Evolutionary conservation across 2,888 invertebrate genomes (phyloP), one percentile per base, ranked within the genome.

Genomic region (Meandrusa payeni): DNA sequence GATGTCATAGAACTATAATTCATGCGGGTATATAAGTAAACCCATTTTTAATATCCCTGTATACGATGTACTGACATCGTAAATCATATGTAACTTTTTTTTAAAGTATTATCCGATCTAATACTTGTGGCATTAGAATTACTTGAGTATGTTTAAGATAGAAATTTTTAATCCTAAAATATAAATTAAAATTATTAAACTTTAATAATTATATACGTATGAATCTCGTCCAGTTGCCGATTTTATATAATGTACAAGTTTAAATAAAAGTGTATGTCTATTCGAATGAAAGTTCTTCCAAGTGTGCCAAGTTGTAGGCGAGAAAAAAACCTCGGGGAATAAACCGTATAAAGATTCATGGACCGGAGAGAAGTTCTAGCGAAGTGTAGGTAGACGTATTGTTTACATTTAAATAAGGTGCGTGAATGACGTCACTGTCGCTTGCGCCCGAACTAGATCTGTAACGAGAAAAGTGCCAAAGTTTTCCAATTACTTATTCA

Each of bases 401-500:
- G 43, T 32, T 43, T 43, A 43, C 43, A 32, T 38, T 38, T 37
- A 32, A 43, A 42, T n/a, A 31, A 45, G 42, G 47, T 50, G 50
- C 45, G 19, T 33, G 28, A 48, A 32, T 28, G 31, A 44, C 45
- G 26, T 31, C 51, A 47, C 40, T 31, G 41, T 42, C 50, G 56
- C 57, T 59, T 52, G 56, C 56, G 57, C 54, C 51, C 47, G 59
- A 68, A 69, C 68, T 69, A 69, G 59, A 61, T 57, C 63, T 66
- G 61, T 67, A 64, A 65, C 65, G 69, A 68, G 37, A 42, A 72
- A 64, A 67, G 67, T 69, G 66, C 54, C 65, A 74, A 85, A 82
- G 71, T 82, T 83, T 83, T 76, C 64, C 76, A 83, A 81, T 83
- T 80, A 81, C 79, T 70, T 72, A 79, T 78, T 81, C 77, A 81